phyloP scores from a whole-genome alignment of 2,888 invertebrate species.

The Diarsia rubi region DNA sequence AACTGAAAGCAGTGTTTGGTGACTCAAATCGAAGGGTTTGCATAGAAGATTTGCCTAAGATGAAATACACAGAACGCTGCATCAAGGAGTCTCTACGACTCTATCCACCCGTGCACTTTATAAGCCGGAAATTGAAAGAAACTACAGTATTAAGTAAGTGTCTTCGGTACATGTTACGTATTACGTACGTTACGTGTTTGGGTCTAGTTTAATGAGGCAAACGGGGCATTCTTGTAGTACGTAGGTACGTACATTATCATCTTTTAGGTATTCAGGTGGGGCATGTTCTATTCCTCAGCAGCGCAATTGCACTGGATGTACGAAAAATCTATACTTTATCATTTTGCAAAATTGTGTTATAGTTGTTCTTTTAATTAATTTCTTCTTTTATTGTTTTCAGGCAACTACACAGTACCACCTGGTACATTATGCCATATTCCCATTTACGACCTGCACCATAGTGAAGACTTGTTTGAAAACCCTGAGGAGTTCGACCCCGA shows the following conservation, averaged over 20 bases:
- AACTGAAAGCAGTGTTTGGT: slow-evolving; percentile 83
- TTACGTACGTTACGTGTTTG: neutral
- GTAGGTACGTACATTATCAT: neutral
- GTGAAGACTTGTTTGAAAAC: slow-evolving; percentile 91
- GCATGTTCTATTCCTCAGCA: neutral
- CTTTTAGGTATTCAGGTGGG: neutral
- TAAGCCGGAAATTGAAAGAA: slow-evolving; percentile 90
- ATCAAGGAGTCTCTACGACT: slow-evolving; percentile 92
- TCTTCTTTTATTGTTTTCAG: slow-evolving; percentile 70
- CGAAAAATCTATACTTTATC: neutral
- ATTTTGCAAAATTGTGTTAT: neutral
- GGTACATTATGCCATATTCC: slow-evolving; percentile 86
- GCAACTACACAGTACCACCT: slow-evolving; percentile 86
- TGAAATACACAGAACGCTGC: slow-evolving; percentile 93
- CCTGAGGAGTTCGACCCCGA: slow-evolving; percentile 93
- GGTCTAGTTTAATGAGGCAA: neutral
- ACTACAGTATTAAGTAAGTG: slow-evolving; percentile 86
- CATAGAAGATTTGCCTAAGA: slow-evolving; percentile 89
- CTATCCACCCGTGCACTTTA: slow-evolving; percentile 92
- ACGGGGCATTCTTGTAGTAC: neutral
- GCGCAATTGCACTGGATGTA: neutral
- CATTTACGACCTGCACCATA: slow-evolving; percentile 91
- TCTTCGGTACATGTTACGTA: neutral
- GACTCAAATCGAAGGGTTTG: slow-evolving; percentile 91
- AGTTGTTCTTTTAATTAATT: neutral